A percentile compares a stretch with the other conserved stretches of the same genome.
phyloP scores from a whole-genome alignment of 1,140 invertebrate species.

The Pseudomyrmex gracilis region DNA sequence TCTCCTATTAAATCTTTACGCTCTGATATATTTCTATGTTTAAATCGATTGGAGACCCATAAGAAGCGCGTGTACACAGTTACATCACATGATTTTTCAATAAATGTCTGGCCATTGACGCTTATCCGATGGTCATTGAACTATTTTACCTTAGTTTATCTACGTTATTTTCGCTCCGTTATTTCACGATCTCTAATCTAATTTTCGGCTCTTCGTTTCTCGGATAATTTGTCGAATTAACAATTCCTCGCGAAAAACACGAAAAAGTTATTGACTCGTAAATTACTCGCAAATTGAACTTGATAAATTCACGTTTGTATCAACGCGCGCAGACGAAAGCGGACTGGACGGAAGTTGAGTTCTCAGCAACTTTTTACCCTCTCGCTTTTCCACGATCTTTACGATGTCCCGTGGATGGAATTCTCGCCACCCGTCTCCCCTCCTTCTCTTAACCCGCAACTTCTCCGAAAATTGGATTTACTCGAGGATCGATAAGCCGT shows the following conservation, averaged over 20 bases:
- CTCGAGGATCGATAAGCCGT: conserved; percentile 80
- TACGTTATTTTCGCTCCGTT: background rate
- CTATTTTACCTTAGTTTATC: no score
- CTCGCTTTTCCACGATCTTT: conserved; percentile 22
- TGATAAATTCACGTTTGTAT: conserved; percentile 53
- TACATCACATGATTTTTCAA: no score
- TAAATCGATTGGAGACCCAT: no score
- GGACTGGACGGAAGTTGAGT: conserved; percentile 45
- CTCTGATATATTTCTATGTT: no score
- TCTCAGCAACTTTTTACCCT: conserved; percentile 51
- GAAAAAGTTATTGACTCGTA: conserved; percentile 16
- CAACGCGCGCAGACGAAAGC: background rate
- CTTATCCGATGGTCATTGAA: no score
- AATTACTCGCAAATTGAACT: conserved; percentile 50
- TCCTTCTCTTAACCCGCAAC: conserved; percentile 45
- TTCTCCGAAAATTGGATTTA: conserved; percentile 82
- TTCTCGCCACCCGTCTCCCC: conserved; percentile 8
- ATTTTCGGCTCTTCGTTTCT: background rate
- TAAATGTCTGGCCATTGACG: no score
- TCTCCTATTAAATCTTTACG: no score
- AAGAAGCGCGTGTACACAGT: no score
- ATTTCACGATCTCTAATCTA: background rate
- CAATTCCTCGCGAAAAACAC: background rate
- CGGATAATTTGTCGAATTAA: background rate
- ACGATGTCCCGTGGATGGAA: conserved; percentile 57